Evolutionary conservation across 2,113 vertebrate species (phyloP).

Genomic region (Polyodon spathula): DNA sequence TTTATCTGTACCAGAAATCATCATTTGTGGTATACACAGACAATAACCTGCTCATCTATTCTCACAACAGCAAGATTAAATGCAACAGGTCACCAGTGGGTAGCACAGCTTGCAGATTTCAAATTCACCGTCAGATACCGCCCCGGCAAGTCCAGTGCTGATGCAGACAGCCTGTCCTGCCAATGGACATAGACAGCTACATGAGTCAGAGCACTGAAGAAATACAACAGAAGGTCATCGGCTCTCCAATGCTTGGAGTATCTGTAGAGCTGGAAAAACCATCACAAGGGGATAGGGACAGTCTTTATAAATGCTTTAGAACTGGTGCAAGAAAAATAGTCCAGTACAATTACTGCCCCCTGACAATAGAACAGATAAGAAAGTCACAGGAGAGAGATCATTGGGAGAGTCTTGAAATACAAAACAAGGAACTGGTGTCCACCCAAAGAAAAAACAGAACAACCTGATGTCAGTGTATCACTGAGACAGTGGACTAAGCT

Average conservation of each 20-base stretch:
- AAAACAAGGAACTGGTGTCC: neutral
- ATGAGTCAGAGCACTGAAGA: too few relatives aligned
- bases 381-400: conserved; percentile 17
- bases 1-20: too few relatives aligned
- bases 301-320: too few relatives aligned
- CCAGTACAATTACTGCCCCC: neutral
- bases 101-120: too few relatives aligned
- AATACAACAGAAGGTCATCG: conserved; percentile 4
- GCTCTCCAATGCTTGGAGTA: conserved; percentile 4
- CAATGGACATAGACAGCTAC: conserved; percentile 10
- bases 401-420: too few relatives aligned
- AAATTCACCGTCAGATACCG: too few relatives aligned
- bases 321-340: too few relatives aligned
- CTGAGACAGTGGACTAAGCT: conserved; percentile 15
- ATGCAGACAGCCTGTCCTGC: conserved; percentile 20
- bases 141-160: conserved; percentile 6
- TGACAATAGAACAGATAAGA: conserved; percentile 7
- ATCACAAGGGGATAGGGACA: neutral
- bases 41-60: too few relatives aligned
- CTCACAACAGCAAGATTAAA: too few relatives aligned
- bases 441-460: neutral
- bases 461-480: neutral
- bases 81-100: too few relatives aligned
- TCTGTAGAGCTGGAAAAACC: neutral
- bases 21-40: too few relatives aligned